Evolutionary conservation across 2,888 invertebrate species (phyloP).

Genomic region (Oeneis ivallda): DNA sequence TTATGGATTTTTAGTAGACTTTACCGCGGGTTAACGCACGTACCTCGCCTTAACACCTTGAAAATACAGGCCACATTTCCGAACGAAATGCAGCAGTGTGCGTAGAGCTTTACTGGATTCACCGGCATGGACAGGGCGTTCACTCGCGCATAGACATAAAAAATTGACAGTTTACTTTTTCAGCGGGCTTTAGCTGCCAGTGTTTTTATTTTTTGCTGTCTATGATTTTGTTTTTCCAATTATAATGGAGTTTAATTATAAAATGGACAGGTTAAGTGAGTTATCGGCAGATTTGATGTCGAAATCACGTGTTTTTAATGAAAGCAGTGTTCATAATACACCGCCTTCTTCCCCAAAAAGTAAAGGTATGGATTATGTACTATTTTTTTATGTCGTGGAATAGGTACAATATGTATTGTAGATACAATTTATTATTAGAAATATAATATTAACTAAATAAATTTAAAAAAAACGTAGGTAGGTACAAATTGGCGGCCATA

Average conservation of each 20-base stretch:
- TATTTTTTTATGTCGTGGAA: no score
- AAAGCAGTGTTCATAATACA: slow-evolving; percentile 47
- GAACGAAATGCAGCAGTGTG: slow-evolving; percentile 5
- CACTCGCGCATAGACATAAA: slow-evolving; percentile 25
- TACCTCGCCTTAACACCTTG: slow-evolving; percentile 31
- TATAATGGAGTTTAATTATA: slow-evolving; percentile 55
- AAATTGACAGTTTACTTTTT: slow-evolving; percentile 67
- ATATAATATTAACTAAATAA: no score
- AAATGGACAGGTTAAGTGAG: slow-evolving; percentile 53
- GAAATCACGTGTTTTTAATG: slow-evolving; percentile 48
- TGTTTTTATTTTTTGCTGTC: slow-evolving; percentile 31
- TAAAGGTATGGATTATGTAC: slow-evolving; percentile 38
- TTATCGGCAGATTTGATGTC: slow-evolving; percentile 58
- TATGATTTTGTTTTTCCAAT: slow-evolving; percentile 41
- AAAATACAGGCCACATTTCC: slow-evolving; percentile 31
- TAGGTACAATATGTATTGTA: no score
- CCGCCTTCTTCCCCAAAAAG: slow-evolving; percentile 69
- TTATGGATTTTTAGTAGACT: slow-evolving; percentile 74
- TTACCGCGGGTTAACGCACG: slow-evolving; percentile 36
- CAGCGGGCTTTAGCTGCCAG: slow-evolving; percentile 47
- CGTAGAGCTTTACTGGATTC: slow-evolving; percentile 7
- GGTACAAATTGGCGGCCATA: no score
- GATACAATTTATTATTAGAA: no score
- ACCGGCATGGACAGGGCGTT: slow-evolving; percentile 19
- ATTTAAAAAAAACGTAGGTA: no score